These are phyloP conservation scores for Nothobranchius furzeri DNA, from an alignment of 2,113 vertebrate species.

Conservation along the genomic window DNA sequence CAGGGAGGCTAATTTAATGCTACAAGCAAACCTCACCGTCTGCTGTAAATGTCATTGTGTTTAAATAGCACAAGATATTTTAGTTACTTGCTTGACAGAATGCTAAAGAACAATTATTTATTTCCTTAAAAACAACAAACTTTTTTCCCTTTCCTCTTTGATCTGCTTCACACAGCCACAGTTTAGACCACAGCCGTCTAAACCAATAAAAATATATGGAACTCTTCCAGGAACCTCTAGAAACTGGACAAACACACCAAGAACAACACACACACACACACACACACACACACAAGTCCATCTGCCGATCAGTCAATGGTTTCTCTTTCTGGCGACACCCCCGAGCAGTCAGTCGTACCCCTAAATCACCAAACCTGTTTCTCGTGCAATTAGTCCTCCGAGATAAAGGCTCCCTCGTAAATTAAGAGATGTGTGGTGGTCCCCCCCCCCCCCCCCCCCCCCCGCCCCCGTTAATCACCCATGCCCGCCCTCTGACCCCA, in stretches of 20 bases:
- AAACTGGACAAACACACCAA: no score
- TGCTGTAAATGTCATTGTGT: slow-evolving; percentile 19
- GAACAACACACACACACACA: no score
- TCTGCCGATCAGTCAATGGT: slow-evolving; percentile 39
- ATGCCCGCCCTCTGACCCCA: slow-evolving; percentile 59
- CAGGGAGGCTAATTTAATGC: slow-evolving; percentile 26
- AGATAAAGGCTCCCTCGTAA: slow-evolving; percentile 59
- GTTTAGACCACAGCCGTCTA: no score
- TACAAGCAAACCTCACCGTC: slow-evolving; percentile 6
- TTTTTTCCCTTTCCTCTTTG: slow-evolving; percentile 28
- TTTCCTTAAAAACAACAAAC: slow-evolving; percentile 28
- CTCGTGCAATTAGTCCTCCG: slow-evolving; percentile 74
- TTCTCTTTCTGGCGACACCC: slow-evolving; percentile 29
- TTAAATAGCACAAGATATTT: slow-evolving; percentile 13
- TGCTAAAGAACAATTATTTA: neutral
- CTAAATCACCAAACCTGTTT: slow-evolving; percentile 64
- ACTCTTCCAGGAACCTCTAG: no score
- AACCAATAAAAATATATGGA: no score
- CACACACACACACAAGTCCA: no score
- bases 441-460: slow-evolving; percentile 52
- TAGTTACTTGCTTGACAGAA: neutral
- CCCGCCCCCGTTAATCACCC: no score
- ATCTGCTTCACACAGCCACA: slow-evolving; percentile 33
- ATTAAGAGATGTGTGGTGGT: slow-evolving; percentile 60
- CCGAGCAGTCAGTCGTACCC: slow-evolving; percentile 41